Conservation (phyloP, 2,797 vertebrate species). For the Urocyon cinereoargenteus region DNA sequence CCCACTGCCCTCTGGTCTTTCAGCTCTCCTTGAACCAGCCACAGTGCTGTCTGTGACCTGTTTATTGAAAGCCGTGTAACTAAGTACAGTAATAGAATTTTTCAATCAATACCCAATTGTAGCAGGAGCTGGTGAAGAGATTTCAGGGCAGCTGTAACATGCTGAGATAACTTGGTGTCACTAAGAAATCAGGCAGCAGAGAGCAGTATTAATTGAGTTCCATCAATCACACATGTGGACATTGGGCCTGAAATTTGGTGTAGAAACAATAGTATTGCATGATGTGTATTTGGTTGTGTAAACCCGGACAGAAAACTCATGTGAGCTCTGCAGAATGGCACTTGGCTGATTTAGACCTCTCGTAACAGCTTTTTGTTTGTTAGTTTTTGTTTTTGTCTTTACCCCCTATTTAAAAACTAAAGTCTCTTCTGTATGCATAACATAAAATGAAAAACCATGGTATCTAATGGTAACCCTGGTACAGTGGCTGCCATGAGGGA, state of each 20-base stretch:
- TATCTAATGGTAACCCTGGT: neutral
- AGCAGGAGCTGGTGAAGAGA: slow-evolving; percentile 67
- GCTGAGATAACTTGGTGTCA: slow-evolving; percentile 75
- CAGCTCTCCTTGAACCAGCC: slow-evolving; percentile 67
- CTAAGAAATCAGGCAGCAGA: slow-evolving; percentile 70
- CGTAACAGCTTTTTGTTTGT: neutral
- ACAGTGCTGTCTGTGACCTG: slow-evolving; percentile 65
- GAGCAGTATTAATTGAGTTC: slow-evolving; percentile 73
- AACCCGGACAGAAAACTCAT: slow-evolving; percentile 73
- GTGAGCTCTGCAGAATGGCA: slow-evolving; percentile 39
- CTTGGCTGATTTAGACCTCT: slow-evolving; percentile 34
- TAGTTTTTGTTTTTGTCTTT: neutral
- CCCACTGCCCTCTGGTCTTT: slow-evolving; percentile 40
- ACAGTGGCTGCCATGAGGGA: neutral
- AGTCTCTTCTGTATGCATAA: neutral
- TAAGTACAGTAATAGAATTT: slow-evolving; percentile 83
- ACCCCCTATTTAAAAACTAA: neutral
- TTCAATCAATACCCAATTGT: slow-evolving; percentile 84
- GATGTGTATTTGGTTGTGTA: slow-evolving; percentile 71
- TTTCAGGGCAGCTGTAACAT: slow-evolving; percentile 61
- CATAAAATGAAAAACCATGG: neutral
- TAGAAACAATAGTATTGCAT: slow-evolving; percentile 27
- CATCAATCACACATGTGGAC: slow-evolving; percentile 65
- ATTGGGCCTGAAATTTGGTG: slow-evolving; percentile 49
- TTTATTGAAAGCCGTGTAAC: slow-evolving; percentile 81